Percentiles rank a stretch among this genome's conserved stretches.
phyloP scores from a whole-genome alignment of 2,888 invertebrate species.

The Lasioglossum morio region DNA sequence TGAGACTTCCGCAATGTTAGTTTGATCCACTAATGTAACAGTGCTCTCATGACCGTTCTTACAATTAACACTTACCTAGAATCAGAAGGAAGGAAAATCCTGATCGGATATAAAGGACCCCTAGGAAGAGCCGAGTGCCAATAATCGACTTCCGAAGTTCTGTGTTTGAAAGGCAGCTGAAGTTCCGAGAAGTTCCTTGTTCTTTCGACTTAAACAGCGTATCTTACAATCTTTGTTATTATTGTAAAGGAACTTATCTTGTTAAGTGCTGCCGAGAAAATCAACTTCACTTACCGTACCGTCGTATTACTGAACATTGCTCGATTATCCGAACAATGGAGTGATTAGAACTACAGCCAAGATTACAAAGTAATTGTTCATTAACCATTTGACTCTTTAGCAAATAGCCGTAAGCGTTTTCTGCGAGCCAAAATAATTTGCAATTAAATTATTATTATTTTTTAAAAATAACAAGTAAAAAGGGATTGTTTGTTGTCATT shows the following conservation, averaged over 20 bases:
- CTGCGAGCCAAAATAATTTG: neutral
- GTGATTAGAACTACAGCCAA: neutral
- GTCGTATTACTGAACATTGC: neutral
- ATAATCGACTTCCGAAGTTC: slow-evolving; percentile 8
- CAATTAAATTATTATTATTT: neutral
- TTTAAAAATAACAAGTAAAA: no score
- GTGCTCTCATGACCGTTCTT: neutral
- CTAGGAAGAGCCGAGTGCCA: neutral
- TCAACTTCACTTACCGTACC: neutral
- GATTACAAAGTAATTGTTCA: neutral
- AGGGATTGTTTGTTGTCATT: no score
- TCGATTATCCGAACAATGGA: neutral
- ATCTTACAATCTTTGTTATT: slow-evolving; percentile 26
- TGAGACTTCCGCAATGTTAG: neutral
- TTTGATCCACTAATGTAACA: neutral
- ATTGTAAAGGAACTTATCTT: slow-evolving; percentile 4
- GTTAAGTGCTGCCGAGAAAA: neutral
- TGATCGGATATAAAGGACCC: neutral
- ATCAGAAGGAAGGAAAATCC: neutral
- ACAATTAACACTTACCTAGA: neutral
- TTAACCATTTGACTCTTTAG: neutral
- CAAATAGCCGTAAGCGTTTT: neutral
- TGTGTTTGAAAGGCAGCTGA: neutral
- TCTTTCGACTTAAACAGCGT: slow-evolving; percentile 19
- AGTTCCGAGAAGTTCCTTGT: neutral